Evolutionary conservation across 2,888 invertebrate genomes (phyloP), one percentile per base, ranked within the genome.

Genomic region (Zaprionus bogoriensis): DNA sequence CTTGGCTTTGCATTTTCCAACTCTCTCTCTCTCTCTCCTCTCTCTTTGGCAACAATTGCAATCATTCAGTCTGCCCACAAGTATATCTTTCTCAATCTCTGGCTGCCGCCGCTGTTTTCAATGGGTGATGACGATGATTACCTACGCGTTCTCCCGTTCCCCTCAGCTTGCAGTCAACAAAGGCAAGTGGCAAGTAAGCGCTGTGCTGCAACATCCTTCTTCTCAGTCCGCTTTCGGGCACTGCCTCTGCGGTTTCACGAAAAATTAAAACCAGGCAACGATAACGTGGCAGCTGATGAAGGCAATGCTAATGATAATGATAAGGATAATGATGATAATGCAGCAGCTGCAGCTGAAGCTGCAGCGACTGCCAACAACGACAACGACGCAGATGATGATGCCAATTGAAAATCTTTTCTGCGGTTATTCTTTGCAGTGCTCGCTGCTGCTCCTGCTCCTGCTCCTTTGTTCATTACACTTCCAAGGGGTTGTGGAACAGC

Each of bases 391-490:
- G 47, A 53, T 47, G 82, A 82, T 59, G 65, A 68, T 76, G 80
- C 80, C 80, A 80, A 80, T 80, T 85, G 83, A 85, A 77, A 80
- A 67, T 69, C 67, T 54, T 77, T 79, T 75, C 57, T 68, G 76
- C 52, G 72, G 65, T 54, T 64, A 51, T 74, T 60, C 58, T 60
- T 44, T 61, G 67, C 60, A 60, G 57, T 58, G 46, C 73, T 63
- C 64, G n/a, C n/a, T n/a, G n/a, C n/a, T n/a, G n/a, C n/a, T n/a
- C n/a, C n/a, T n/a, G n/a, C n/a, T n/a, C n/a, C n/a, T n/a, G n/a
- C n/a, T n/a, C n/a, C n/a, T n/a, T n/a, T n/a, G n/a, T 77, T 62
- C 65, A 64, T 68, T 63, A 58, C 38, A 53, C 47, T 61, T 52
- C 38, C 42, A 12, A 10, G 30, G 1, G 54, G 55, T 48, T 38